Base-by-base conservation (phyloP, 2,113 vertebrate genomes). In the Eublepharis macularius region DNA sequence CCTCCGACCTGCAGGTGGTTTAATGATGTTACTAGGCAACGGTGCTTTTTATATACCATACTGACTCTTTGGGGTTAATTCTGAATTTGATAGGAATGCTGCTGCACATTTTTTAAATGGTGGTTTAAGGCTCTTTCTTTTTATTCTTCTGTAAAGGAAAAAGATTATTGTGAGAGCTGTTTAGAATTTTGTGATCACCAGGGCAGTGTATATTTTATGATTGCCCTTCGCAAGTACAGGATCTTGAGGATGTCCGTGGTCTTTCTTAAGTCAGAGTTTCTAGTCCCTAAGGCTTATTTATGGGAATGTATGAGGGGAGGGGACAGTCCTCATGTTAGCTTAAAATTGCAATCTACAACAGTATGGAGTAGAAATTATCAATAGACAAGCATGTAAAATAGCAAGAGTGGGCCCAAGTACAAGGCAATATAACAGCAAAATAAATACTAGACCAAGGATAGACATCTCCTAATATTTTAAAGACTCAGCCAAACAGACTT, bases 11-110 rank as follows among this genome's bases (percentile, higher is more conserved):
- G 83, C 92, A 94, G 93, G 94, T 94, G 89, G 89, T 87, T 94
- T 91, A 95, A 89, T 95, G 88, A 92, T 63, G 91, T 94, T 96
- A 93, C 95, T 94, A 94, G 73, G 94, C 91, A 96, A 94, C 90
- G 39, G 79, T 88, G 26, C 57, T 81, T 92, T 90, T 57, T 24
- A 7, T 82, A 39, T 68, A 4, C 24, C 41, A 47, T 21, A 80
- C 72, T 93, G 70, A 24, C 0, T 6, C 2, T 76, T 60, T 7
- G 79, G 84, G 45, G 32, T 86, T 88, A 86, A 90, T 73, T 78
- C 26, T 2, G 0, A 34, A 32, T 72, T 47, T 70, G 83, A 29
- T 13, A 47, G 39, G 6, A 2, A 70, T 82, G 49, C 43, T 82
- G 49, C 43, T 82, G 83, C 0, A 11, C 0, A 54, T 60, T 12